Percentiles rank a stretch among this genome's conserved stretches.
phyloP scores from a whole-genome alignment of 2,113 vertebrate species.

The Pachypanchax playfairii region DNA sequence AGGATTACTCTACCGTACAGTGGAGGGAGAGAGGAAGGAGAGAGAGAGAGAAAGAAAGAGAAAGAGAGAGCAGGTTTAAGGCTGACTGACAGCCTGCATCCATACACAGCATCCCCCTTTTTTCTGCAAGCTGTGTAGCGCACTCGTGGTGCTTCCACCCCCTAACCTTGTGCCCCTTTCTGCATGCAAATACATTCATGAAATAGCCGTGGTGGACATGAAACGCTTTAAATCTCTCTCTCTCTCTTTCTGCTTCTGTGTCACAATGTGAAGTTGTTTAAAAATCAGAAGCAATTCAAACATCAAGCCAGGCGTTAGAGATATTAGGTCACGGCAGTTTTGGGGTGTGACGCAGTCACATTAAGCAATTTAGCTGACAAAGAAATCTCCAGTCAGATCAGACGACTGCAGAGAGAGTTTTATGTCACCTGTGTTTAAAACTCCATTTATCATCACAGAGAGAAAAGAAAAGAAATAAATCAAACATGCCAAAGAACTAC shows the following conservation, averaged over 20 bases:
- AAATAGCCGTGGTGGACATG: constrained; percentile 76
- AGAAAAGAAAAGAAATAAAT: neutral
- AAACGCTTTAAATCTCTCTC: constrained; percentile 46
- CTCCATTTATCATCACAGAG: neutral
- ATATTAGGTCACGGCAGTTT: constrained; percentile 18
- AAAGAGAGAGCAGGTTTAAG: constrained; percentile 71
- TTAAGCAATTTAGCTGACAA: constrained; percentile 11
- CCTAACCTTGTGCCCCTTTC: constrained; percentile 67
- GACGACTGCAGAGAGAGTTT: neutral
- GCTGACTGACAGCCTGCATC: constrained; percentile 81
- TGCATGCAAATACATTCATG: constrained; percentile 80
- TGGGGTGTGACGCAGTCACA: constrained; percentile 1
- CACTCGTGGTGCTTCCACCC: constrained; percentile 64
- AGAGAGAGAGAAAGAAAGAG: neutral
- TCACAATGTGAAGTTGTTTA: constrained; percentile 34
- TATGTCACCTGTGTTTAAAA: neutral
- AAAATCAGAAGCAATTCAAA: constrained; percentile 12
- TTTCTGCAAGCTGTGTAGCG: constrained; percentile 69
- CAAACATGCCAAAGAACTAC: too few relatives aligned
- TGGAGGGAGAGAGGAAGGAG: constrained; percentile 10
- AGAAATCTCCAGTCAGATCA: constrained; percentile 8
- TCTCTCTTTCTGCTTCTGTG: constrained; percentile 26
- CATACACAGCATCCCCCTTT: constrained; percentile 68
- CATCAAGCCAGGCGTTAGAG: constrained; percentile 6
- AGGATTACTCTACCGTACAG: constrained; percentile 74